Base-by-base conservation (phyloP, 2,888 invertebrate species). In the Cremastinae sp. region DNA sequence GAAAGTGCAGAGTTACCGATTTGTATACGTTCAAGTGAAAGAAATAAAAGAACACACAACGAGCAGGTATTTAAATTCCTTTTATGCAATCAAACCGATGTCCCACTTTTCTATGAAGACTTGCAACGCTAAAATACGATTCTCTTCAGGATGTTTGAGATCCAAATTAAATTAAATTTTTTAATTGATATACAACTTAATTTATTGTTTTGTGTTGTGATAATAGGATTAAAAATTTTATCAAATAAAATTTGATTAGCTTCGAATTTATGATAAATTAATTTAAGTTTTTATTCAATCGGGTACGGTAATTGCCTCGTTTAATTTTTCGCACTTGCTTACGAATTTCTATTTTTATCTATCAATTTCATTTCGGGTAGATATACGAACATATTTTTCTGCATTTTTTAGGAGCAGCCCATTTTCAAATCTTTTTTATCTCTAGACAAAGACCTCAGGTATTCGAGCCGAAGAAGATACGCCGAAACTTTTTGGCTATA, bases 61-160 rank as follows among this genome's bases (percentile, higher is more conserved):
- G 51, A 66, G 28, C 47, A 37, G 64, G 65, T 74, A 53, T 65
- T 74, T 70, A 71, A 74, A 66, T 64, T 18, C 43, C 58, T 55
- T 62, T 37, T 55, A n/a, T 41, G 62, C 61, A 55, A 77, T 70
- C 45, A 37, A 37, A 58, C 8, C 73, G 8, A 14, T 56, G 69
- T 47, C 73, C 68, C 35, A 72, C 37, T 61, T 49, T 18, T 41
- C 9, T 49, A 2, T 28, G 28, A 28, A 28, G 2, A 3, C 28
- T 28, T 5, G 5, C 28, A 28, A 28, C 28, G 28, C 28, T 3
- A 28, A 3, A 28, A 28, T 28, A 28, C 28, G 2, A 2, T 28
- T 28, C 2, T 28, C 28, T 3, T 28, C 28, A 28, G 5, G 2
- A 28, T 28, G 28, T 28, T n/a, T n/a, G n/a, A n/a, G n/a, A n/a